A percentile compares a stretch with the other conserved stretches of the same genome.
These are phyloP conservation scores for Pseudomugil gertrudae DNA, from an alignment of 2,797 vertebrate species.

Conservation along the genomic window DNA sequence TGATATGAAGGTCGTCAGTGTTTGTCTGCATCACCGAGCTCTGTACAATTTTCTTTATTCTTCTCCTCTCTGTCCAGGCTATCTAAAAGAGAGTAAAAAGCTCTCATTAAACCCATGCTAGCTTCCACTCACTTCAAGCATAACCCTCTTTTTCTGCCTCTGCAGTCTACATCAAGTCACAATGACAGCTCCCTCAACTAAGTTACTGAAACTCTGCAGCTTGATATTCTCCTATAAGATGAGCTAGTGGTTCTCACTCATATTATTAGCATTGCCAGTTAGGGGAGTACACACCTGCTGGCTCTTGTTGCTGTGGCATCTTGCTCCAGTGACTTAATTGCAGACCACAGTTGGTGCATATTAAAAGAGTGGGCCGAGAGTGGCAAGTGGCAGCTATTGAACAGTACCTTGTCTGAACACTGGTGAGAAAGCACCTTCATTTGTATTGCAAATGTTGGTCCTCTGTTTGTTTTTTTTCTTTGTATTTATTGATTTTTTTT, in stretches of 20 bases:
- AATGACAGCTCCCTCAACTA: conserved; percentile 17
- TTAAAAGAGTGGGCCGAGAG: conserved; percentile 43
- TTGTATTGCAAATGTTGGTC: conserved; percentile 45
- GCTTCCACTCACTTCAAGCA: conserved; percentile 28
- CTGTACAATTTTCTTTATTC: conserved; percentile 48
- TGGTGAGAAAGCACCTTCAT: conserved; percentile 34
- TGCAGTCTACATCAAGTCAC: conserved; percentile 30
- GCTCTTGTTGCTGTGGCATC: conserved; percentile 64
- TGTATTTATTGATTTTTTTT: not conserved
- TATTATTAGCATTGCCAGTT: conserved; percentile 21
- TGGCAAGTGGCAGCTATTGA: conserved; percentile 55
- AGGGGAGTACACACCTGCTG: conserved; percentile 56
- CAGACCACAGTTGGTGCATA: conserved; percentile 43
- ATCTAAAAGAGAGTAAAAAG: conserved; percentile 34
- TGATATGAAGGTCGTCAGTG: conserved; percentile 30
- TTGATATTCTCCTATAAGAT: conserved; percentile 21
- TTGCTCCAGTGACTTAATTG: conserved; percentile 50
- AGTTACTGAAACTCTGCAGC: conserved; percentile 31
- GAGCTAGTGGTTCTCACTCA: not conserved
- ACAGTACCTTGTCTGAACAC: conserved; percentile 10
- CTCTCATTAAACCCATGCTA: conserved; percentile 59
- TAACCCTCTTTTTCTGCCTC: conserved; percentile 33
- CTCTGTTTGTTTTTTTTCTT: conserved; percentile 2
- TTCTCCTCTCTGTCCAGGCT: conserved; percentile 32
- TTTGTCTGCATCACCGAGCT: conserved; percentile 48